Evolutionary conservation across 2,888 invertebrate species (phyloP).

Genomic region (Priocnemis perturbator): DNA sequence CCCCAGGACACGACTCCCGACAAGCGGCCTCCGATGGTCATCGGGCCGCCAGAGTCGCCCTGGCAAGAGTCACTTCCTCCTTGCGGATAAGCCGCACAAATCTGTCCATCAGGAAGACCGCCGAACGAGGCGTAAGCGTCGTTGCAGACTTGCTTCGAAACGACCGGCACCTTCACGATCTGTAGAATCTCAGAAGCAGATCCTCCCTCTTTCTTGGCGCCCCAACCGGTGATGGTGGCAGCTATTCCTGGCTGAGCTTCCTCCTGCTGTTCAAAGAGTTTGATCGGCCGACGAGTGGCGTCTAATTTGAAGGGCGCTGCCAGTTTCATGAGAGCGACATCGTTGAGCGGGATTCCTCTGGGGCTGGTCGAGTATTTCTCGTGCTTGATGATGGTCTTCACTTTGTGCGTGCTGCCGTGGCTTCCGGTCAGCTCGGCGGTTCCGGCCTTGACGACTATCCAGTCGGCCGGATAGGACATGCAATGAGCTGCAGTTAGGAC

Average conservation of each 20-base stretch:
- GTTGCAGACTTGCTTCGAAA: constrained; percentile 76
- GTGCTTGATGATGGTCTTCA: constrained; percentile 76
- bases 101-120: constrained; percentile 68
- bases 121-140: constrained; percentile 71
- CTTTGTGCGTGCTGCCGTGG: constrained; percentile 76
- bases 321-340: constrained; percentile 78
- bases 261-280: constrained; percentile 72
- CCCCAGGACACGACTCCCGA: constrained; percentile 74
- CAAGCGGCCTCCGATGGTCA: constrained; percentile 50
- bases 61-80: constrained; percentile 76
- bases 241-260: constrained; percentile 43
- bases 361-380: constrained; percentile 75
- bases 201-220: constrained; percentile 36
- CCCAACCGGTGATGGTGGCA: constrained; percentile 61
- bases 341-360: constrained; percentile 65
- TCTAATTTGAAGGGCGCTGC: constrained; percentile 74
- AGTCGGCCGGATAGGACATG: constrained; percentile 59
- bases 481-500: constrained; percentile 81
- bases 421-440: constrained; percentile 75
- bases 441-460: constrained; percentile 71
- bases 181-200: constrained; percentile 69
- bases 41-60: constrained; percentile 67
- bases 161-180: constrained; percentile 78
- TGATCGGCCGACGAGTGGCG: constrained; percentile 74
- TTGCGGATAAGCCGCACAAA: constrained; percentile 78